phyloP scores from a whole-genome alignment of 53 echinoderm and acorn worm genomes.

The Hippasteria phrygiana region DNA sequence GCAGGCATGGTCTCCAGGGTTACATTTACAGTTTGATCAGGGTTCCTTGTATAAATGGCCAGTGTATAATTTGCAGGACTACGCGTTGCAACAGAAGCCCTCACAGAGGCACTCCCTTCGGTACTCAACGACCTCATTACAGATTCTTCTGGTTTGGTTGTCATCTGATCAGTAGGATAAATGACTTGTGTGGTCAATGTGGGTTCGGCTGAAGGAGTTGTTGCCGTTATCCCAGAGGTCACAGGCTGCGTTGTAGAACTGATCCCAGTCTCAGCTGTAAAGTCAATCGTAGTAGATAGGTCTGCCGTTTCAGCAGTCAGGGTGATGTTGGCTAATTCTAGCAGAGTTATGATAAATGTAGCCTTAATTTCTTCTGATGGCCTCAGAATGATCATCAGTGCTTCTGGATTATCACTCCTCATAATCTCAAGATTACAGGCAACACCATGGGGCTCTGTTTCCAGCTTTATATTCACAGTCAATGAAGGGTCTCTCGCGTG shows the following conservation, averaged over 20 bases:
- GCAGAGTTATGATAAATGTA: slow-evolving; percentile 5
- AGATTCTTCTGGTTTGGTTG: not conserved
- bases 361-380: not conserved
- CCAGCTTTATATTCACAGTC: not conserved
- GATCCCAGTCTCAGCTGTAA: not conserved
- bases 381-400: slow-evolving; percentile 11
- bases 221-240: not conserved
- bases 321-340: slow-evolving; percentile 32
- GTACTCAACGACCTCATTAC: not conserved
- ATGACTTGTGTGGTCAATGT: not conserved
- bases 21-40: not conserved
- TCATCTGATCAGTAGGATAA: not conserved
- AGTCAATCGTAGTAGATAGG: not conserved
- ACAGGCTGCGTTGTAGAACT: slow-evolving; percentile 16
- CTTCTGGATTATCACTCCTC: slow-evolving; percentile 13
- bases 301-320: not conserved
- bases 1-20: not conserved
- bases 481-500: not conserved
- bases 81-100: slow-evolving; percentile 1
- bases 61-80: slow-evolving; percentile 32
- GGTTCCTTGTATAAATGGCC: slow-evolving; percentile 13
- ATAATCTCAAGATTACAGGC: not conserved
- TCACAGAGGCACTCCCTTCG: not conserved
- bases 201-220: not conserved
- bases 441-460: not conserved